Base-by-base conservation (phyloP, 1,140 invertebrate species). In the Protaetia brevitarsis region DNA sequence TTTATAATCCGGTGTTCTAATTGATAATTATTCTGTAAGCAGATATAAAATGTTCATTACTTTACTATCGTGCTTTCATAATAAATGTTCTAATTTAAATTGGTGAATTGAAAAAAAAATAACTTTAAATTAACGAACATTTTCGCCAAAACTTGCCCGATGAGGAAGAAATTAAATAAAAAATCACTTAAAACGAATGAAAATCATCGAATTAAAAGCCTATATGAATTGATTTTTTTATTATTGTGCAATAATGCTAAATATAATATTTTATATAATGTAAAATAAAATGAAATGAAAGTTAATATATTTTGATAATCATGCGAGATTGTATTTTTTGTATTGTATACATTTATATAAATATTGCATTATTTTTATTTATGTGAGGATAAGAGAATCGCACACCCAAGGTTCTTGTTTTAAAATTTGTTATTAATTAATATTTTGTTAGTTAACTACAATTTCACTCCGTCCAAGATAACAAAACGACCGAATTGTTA, bases 241-340 rank as follows among this genome's bases (percentile, higher is more conserved):
- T 10, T 26, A 51, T 51, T 51, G 41, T 51, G 41, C 41, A 51
- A 51, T 51, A 23, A 51, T 23, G 41, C 6, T 51, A 51, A 51
- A n/a, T n/a, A n/a, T n/a, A 51, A 51, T 7, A 4, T 2, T 51
- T 8, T 16, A 16, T 16, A 6, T 51, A 23, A 51, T 51, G 11
- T 23, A 19, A 16, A 19, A 23, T 7, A 51, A 45, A 51, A 21
- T 51, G 41, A 51, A 51, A 51, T n/a, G n/a, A n/a, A n/a, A n/a
- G n/a, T 51, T 51, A 51, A 51, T 51, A 51, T 51, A 51, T 51
- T 51, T 51, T 51, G 21, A 51, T 23, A 51, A 51, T 51, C 26
- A 10, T 51, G 41, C 26, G 19, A 19, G 26, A 51, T 23, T 10
- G 11, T 51, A 51, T 51, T 23, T 16, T 23, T 45, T 19, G 7